A percentile compares a stretch with the other conserved stretches of the same genome.
Evolutionary conservation across 2,797 vertebrate species (phyloP).

Genomic region (Zalophus californianus): DNA sequence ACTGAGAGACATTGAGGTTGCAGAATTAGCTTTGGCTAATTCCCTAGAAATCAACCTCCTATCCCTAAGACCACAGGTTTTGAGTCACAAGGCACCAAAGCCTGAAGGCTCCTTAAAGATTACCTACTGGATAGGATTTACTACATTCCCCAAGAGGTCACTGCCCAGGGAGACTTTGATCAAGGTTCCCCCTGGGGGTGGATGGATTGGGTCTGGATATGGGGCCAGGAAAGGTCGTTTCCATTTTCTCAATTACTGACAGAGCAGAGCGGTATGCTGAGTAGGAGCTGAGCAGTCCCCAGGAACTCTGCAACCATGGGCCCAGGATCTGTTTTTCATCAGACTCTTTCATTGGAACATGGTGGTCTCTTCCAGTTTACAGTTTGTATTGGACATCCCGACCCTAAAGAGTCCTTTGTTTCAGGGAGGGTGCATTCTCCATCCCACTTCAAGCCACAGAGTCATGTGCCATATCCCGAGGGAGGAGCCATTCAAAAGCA

Average conservation of each 20-base stretch:
- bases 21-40: constrained; percentile 39
- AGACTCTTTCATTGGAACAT: background rate
- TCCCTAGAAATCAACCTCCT: constrained; percentile 77
- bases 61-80: constrained; percentile 63
- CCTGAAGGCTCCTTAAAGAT: constrained; percentile 78
- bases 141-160: constrained; percentile 84
- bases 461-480: background rate
- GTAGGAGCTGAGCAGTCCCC: background rate
- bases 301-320: background rate
- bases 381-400: background rate
- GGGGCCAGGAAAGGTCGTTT: constrained; percentile 76
- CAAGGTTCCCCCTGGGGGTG: constrained; percentile 72
- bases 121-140: constrained; percentile 81
- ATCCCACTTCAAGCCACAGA: background rate
- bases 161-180: constrained; percentile 77
- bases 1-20: background rate
- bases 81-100: constrained; percentile 73
- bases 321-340: background rate
- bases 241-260: constrained; percentile 71
- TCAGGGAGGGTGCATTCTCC: background rate
- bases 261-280: background rate
- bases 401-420: background rate
- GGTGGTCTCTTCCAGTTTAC: background rate
- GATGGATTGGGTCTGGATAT: constrained; percentile 75
- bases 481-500: background rate